Base-by-base conservation (phyloP, 2,888 invertebrate species). In the Noctua pronuba region DNA sequence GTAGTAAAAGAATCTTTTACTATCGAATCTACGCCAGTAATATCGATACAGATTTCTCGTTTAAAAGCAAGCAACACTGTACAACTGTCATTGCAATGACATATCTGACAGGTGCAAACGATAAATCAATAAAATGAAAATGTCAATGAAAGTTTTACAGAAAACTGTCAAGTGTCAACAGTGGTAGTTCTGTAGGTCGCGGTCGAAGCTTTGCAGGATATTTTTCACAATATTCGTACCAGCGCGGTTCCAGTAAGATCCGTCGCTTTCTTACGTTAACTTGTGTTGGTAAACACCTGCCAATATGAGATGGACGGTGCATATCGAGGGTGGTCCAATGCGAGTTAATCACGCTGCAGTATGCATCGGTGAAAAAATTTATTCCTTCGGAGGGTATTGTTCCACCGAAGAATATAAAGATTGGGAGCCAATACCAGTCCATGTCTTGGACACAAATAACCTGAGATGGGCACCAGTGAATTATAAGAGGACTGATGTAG, bases 281-380 rank as follows among this genome's bases (percentile, higher is more conserved):
- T 11, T 44, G 66, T 83, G 75, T 83, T 79, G 65, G 70, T 80
- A 73, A 79, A 72, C 60, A 84, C 38, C 69, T 80, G 49, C 90
- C 85, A 90, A 77, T 46, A 98, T 98, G 98, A 97, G 97, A 94
- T 99, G 99, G 99, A 98, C 98, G 73, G 97, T 98, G 52, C 98
- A 98, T 91, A 96, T 99, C 83, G 98, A 98, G 92, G 99, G 99
- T 49, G 99, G 99, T n/a, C 99, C 99, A 28, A 97, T 98, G 90
- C 97, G 99, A 82, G 99, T 99, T 24, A 99, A 99, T 94, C 99
- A 99, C 97, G 99, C 99, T n/a, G 99, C 98, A 10, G 98, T 98
- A 41, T 97, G 97, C 77, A 97, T 99, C 62, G 98, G 97, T 38
- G 97, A 98, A 87, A 97, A 97, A 91, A 98, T 99, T 85, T 99